Evolutionary conservation across 2,113 vertebrate genomes (phyloP).

Genomic region (Trochalopteron elliotii): DNA sequence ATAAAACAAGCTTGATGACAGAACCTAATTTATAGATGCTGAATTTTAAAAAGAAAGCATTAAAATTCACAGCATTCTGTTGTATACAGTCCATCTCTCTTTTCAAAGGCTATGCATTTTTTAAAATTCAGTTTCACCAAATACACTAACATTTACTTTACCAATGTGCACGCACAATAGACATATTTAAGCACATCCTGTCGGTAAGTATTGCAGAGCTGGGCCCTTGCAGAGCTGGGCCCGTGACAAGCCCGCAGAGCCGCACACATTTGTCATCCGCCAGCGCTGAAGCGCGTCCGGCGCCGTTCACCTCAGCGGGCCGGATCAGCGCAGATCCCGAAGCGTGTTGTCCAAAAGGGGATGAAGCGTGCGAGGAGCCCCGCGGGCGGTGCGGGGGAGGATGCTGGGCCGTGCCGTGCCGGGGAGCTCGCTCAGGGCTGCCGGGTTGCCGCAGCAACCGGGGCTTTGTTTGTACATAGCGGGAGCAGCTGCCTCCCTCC

Average conservation of each 20-base stretch:
- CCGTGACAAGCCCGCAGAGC: not conserved
- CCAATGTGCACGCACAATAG: fast-evolving
- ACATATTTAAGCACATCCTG: not conserved
- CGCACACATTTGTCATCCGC: fast-evolving
- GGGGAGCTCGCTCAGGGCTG: constrained; percentile 29
- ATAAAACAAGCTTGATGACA: not conserved
- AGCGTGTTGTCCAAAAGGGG: not conserved
- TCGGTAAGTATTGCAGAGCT: not conserved
- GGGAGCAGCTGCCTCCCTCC: constrained; percentile 29
- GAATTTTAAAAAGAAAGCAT: not conserved
- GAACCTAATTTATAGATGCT: not conserved
- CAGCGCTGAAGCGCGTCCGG: not conserved
- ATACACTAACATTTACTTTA: not conserved
- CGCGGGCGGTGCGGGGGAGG: not conserved
- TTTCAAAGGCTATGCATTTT: not conserved
- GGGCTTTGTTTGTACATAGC: constrained; percentile 68
- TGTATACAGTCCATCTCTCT: not conserved
- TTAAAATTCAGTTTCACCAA: not conserved
- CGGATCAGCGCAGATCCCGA: fast-evolving
- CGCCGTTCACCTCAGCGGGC: not conserved
- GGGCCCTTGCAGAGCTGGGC: not conserved
- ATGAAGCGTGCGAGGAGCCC: not conserved
- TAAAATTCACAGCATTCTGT: not conserved
- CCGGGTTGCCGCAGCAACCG: constrained; percentile 70
- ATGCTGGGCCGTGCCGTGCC: not conserved